Evolutionary conservation across 1,140 invertebrate genomes (phyloP).

Genomic region (Zophobas morio): DNA sequence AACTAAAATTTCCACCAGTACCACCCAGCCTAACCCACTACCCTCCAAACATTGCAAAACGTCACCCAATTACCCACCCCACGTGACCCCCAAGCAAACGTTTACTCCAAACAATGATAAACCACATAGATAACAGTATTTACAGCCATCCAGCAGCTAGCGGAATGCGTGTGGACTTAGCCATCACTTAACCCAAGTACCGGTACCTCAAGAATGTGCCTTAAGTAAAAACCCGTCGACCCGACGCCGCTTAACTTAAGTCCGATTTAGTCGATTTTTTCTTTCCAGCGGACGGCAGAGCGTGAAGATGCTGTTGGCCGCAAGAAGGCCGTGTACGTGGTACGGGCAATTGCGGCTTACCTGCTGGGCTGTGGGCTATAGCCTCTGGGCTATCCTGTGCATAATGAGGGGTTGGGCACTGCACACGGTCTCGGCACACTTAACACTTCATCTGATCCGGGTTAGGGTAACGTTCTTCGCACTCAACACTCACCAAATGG

Average conservation of each 20-base stretch:
- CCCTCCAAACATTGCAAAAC: not conserved
- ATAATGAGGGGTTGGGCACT: conserved; percentile 23
- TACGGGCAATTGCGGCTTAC: conserved; percentile 23
- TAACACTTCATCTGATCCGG: conserved; percentile 50
- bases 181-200: conserved; percentile 7
- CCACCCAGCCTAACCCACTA: not conserved
- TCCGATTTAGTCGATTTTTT: conserved; percentile 18
- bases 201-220: conserved; percentile 43
- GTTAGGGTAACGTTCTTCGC: conserved; percentile 49
- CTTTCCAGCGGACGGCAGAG: conserved; percentile 37
- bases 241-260: not conserved
- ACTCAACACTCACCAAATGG: conserved; percentile 52
- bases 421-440: conserved; percentile 49
- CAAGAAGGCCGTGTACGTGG: conserved; percentile 12
- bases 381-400: conserved; percentile 27
- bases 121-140: conserved; percentile 37
- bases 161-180: conserved; percentile 24
- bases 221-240: conserved; percentile 21
- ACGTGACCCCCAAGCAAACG: conserved; percentile 2
- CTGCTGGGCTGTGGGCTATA: not conserved
- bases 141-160: not conserved
- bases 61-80: not conserved
- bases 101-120: conserved; percentile 22
- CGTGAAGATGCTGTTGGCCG: conserved; percentile 39
- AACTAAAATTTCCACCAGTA: not conserved